Base-by-base conservation (phyloP, 1,140 invertebrate species). In the Prorops nasuta region DNA sequence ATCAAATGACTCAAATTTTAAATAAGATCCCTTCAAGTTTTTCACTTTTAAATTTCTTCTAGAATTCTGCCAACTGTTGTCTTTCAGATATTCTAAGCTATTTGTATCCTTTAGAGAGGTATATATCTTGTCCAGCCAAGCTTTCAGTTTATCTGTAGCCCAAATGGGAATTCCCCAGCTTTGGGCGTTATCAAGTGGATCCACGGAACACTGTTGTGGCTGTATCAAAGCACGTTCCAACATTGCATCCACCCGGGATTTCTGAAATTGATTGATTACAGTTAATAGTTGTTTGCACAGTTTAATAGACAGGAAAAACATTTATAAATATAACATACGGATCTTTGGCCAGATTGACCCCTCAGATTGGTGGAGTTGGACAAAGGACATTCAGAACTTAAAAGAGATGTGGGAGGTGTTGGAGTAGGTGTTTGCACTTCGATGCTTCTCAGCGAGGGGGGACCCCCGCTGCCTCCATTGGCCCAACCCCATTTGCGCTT, bases 181-280 rank as follows among this genome's bases (percentile, higher is more conserved):
- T 55, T 71, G 64, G 49, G 81, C 81, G 67, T 81, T 79, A 54
- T 78, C 74, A 38, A 83, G 66, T 48, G 79, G 79, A 79, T 79
- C 76, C 63, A 75, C 72, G 60, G 71, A 75, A 75, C 71, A 74
- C 64, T 75, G 74, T 64, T 81, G 76, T 67, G 76, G 74, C 67
- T 77, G 74, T 48, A 72, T 76, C 67, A 75, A 77, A 70, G 80
- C 78, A 76, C 81, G 82, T 79, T 85, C 83, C 73, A 86, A 80
- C 80, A 86, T 86, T 68, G 84, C 84, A 83, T 86, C 84, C 60
- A 80, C 83, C 57, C 85, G 82, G 44, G 82, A 81, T 79, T 81
- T 82, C 79, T 80, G 24, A 28, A 28, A 10, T 28, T 28, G 10
- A 6, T 28, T 28, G 10, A 6, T 4, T 10, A 28, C 4, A 28